These are phyloP conservation scores for Hyposmocoma kahamanoa DNA, from an alignment of 1,140 invertebrate species.

Conservation along the genomic window DNA sequence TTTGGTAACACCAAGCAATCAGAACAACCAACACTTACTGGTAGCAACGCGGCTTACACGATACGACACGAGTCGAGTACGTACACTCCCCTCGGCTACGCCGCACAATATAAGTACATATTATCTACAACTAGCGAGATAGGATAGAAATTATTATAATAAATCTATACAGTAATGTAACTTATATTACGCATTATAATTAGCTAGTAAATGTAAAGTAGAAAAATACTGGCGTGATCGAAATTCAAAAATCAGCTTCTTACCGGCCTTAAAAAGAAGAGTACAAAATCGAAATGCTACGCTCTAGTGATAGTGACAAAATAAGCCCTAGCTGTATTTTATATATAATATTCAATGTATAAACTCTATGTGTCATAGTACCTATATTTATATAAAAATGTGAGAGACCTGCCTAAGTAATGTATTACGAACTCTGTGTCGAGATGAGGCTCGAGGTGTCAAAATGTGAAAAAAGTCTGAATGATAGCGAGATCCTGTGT, in stretches of 20 bases:
- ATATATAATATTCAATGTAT: conserved; percentile 25
- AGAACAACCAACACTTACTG: conserved; percentile 53
- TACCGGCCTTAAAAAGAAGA: conserved; percentile 35
- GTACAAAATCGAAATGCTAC: conserved; percentile 46
- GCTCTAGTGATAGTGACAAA: conserved; percentile 49
- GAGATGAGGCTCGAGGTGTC: conserved; percentile 30
- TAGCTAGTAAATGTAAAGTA: conserved; percentile 46
- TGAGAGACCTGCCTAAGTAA: conserved; percentile 26
- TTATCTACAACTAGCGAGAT: conserved; percentile 40
- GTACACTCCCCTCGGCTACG: conserved; percentile 29
- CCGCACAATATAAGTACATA: conserved; percentile 14
- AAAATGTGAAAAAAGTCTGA: conserved; percentile 18
- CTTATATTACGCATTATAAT: conserved; percentile 38
- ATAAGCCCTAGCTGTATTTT: conserved; percentile 43
- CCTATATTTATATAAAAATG: conserved; percentile 21
- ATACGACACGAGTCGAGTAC: conserved; percentile 26
- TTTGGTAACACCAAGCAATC: conserved; percentile 74
- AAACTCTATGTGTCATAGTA: conserved; percentile 31
- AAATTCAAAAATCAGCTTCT: conserved; percentile 40
- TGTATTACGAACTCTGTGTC: conserved; percentile 22
- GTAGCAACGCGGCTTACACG: conserved; percentile 27
- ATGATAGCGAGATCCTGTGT: conserved; percentile 25
- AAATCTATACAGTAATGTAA: conserved; percentile 27
- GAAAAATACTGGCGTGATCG: conserved; percentile 51
- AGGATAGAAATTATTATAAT: conserved; percentile 25